Base-by-base conservation (phyloP, 2,888 invertebrate genomes). In the Sisyra terminalis region DNA sequence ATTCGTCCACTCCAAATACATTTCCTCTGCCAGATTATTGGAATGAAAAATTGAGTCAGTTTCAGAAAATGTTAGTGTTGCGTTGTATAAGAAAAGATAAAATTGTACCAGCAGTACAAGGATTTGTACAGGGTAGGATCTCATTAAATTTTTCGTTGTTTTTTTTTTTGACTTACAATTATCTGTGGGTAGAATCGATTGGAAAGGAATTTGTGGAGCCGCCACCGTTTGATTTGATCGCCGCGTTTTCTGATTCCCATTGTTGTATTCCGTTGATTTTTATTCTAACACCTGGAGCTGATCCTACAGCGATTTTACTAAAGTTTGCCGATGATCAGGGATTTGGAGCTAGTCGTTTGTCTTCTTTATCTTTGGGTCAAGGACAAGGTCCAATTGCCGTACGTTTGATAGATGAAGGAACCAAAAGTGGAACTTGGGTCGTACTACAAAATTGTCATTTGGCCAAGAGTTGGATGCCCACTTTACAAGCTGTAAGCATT, bases 391-490 rank as follows among this genome's bases (percentile, higher is more conserved):
- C 85, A 1, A 80, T 86, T 50, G 94, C 93, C 1, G 76, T 86
- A 15, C 78, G 75, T 56, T 70, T 92, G 62, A 88, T 94, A 42
- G 81, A 84, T 39, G 80, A 85, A 48, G 93, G 88, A 2, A 72
- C 83, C 1, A 75, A 76, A 51, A 73, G 75, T 49, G 94, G 94
- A 2, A 79, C 82, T 36, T 96, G 96, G 96, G 87, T 94, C 0
- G 78, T 93, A 11, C 63, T 96, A 42, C 94, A 94, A 66, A 96
- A 96, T 63, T 96, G 94, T 56, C 94, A 96, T 58, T 66, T 96
- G 53, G 93, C 93, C 0, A 85, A 87, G 53, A 90, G 90, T 54
- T 96, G 92, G 76, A 93, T 96, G 93, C 79, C 84, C 0, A 74
- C 78, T 39, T 64, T 96, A 48, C 93, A 94, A 63, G 85, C 79